phyloP scores from a whole-genome alignment of 2,113 vertebrate genomes.

The Etia nguti region DNA sequence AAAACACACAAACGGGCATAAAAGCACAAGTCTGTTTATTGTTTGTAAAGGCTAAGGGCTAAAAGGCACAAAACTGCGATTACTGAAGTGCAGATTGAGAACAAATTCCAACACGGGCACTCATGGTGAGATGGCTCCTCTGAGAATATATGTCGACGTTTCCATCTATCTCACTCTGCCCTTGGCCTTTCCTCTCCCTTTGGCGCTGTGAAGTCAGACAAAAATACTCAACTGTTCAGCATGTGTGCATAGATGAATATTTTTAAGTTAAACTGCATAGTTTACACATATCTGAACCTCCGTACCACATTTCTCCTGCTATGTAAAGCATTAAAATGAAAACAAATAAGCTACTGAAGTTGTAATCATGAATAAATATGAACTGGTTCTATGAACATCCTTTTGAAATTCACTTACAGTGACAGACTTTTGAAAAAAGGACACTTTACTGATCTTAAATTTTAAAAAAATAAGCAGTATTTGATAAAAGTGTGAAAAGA shows the following conservation, averaged over 20 bases:
- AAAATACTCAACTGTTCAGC: not conserved
- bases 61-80: not conserved
- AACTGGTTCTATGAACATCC: not conserved
- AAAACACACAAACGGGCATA: not conserved
- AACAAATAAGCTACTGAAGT: not conserved
- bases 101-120: not conserved
- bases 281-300: not conserved
- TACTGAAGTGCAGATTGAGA: not conserved
- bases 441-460: not conserved
- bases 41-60: not conserved
- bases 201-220: constrained; percentile 53
- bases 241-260: not conserved
- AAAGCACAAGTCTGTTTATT: constrained; percentile 20
- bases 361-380: not conserved
- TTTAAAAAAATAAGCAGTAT: not conserved
- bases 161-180: constrained; percentile 59
- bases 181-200: constrained; percentile 73
- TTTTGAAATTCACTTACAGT: not conserved
- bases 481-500: not conserved
- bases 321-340: not conserved
- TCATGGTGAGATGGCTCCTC: not conserved
- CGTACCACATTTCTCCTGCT: rapidly evolving
- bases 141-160: not conserved
- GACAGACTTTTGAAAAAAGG: not conserved
- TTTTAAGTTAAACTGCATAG: not conserved